A percentile compares a stretch with the other conserved stretches of the same genome.
phyloP scores from a whole-genome alignment of 2,113 vertebrate species.

The Pterocles orientalis region DNA sequence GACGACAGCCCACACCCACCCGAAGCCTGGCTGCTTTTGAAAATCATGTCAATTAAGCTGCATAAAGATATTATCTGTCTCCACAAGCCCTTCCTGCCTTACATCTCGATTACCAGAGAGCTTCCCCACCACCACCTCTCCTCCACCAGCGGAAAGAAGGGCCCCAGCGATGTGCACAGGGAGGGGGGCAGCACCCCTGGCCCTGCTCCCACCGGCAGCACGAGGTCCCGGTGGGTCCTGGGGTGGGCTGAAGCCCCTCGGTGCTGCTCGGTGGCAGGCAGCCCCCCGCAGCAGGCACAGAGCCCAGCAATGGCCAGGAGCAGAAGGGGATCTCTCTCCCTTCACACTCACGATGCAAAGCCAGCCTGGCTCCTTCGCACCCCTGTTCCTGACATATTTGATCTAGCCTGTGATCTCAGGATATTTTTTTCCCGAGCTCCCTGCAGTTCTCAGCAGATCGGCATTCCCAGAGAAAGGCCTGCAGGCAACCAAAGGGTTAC shows the following conservation, averaged over 20 bases:
- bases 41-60: not conserved
- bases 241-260: fast-evolving
- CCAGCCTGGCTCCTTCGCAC: not conserved
- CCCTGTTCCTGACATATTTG: not conserved
- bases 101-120: not conserved
- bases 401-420: fast-evolving
- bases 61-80: not conserved
- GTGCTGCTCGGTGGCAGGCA: not conserved
- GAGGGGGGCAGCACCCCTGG: not conserved
- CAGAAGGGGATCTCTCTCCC: not conserved
- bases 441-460: not conserved
- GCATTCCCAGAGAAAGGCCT: not conserved
- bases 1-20: not conserved
- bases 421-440: not conserved
- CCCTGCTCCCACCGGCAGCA: not conserved
- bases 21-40: not conserved
- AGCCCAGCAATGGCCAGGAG: not conserved
- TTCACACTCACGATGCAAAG: not conserved
- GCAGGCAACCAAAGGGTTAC: not conserved
- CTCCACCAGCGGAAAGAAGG: not conserved
- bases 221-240: fast-evolving
- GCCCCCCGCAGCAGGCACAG: not conserved
- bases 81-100: not conserved
- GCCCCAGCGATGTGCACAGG: fast-evolving
- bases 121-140: not conserved